Base-by-base conservation (phyloP, 2,888 invertebrate species). In the Orthonevra nobilis region DNA sequence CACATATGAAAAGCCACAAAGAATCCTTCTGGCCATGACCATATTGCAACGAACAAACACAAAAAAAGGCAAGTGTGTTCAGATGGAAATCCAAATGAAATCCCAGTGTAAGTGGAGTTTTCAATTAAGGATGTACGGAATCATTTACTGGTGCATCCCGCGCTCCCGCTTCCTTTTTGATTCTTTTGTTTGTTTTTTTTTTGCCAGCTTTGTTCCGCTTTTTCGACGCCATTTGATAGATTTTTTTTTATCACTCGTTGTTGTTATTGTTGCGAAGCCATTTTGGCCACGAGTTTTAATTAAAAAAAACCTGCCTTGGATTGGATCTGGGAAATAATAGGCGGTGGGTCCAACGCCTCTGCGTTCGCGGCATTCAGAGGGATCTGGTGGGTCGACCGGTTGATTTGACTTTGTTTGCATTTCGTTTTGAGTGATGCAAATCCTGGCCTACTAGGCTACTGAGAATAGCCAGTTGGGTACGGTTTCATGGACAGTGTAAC, bases 301-400 rank as follows among this genome's bases (percentile, higher is more conserved):
- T 77, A 77, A 77, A 77, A 77, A 77, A 72, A n/a, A n/a, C n/a
- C 77, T 72, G 77, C 63, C 72, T 72, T 72, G 72, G 46, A 72
- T 72, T 77, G 77, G 72, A 77, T 64, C 77, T 77, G 72, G 77
- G 42, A 72, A 77, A 77, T 77, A 77, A 77, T 64, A 72, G 72
- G 72, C 44, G 44, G 20, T 73, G 50, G 38, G 68, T 14, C 60
- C 40, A 52, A 34, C n/a, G 34, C 54, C 36, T 15, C 3, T 44
- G 17, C 40, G 44, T 58, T 56, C 50, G 26, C 6, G 30, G n/a
- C n/a, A 36, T 50, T 30, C 32, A 54, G 60, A 52, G 40, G 40
- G 50, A 26, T 26, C 40, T 54, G 19, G n/a, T 28, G 44, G 5
- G 61, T 46, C 38, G 60, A 60, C 44, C 42, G 46, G 28, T 9